Evolutionary conservation across 2,888 invertebrate species (phyloP), one percentile per base, ranked within the genome.

Genomic region (Netelia inedita): DNA sequence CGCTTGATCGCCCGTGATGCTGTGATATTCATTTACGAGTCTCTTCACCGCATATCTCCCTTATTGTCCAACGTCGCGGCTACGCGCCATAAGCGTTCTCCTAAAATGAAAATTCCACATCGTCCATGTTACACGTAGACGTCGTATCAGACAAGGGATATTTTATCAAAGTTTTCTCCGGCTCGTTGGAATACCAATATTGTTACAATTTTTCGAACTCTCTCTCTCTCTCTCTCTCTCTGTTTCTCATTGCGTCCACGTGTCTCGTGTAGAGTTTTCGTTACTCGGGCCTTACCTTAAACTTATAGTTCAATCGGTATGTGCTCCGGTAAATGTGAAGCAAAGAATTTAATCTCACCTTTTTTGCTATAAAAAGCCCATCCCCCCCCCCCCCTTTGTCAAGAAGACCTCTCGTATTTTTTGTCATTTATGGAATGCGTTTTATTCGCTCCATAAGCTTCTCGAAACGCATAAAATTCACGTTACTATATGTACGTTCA

Each of bases 281-380:
- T 8, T 8, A 3, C 53, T 16, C 53, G 53, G 3, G 11, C n/a
- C 53, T 53, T 16, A 53, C 16, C n/a, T 16, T 14, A 53, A 53
- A 6, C 28, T 14, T 10, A 50, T 50, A 10, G n/a, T 53, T 53
- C 53, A 1, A 53, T 53, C 53, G 53, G 53, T n/a, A n/a, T 53
- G 11, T 53, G 53, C 6, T 5, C 53, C 3, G n/a, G n/a, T 53
- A n/a, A n/a, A 53, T 53, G 10, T 10, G n/a, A 57, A 69, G 69
- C 50, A 43, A 68, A 55, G 79, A 83, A 83, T 78, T 72, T 82
- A 41, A 82, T 66, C 61, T 69, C 35, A 14, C n/a, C 6, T 35
- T 59, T 23, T 19, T 35, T 19, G 11, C 28, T 28, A 28, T 28
- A 28, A 28, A 28, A 28, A 28, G 5, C 5, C 19, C 16, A 16